These are phyloP conservation scores for Dendrophyllia cribrosa DNA, from an alignment of 64 coral and sea anemone genomes.

Conservation along the genomic window DNA sequence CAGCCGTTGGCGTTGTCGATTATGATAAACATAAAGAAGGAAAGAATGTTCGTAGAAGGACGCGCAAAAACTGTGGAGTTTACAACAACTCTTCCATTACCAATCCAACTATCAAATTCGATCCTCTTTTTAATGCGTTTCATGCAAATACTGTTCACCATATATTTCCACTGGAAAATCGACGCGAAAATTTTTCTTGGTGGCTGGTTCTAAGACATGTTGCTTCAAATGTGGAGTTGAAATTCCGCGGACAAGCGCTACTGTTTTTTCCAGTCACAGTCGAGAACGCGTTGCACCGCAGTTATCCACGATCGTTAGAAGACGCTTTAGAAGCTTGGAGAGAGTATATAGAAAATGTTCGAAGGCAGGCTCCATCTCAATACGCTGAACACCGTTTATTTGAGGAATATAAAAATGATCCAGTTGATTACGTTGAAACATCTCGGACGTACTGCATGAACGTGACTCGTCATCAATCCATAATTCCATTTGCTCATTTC, in stretches of 20 bases:
- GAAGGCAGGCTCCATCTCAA: background rate
- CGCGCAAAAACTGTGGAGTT: background rate
- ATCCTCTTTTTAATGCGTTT: constrained; percentile 25
- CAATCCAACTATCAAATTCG: background rate
- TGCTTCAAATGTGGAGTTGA: background rate
- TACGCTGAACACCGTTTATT: background rate
- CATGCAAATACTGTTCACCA: constrained; percentile 6
- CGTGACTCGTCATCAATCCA: background rate
- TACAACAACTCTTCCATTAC: background rate
- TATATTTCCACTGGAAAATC: constrained; percentile 1
- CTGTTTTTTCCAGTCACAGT: constrained; percentile 4
- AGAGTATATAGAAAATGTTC: background rate
- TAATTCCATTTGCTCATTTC: constrained; percentile 19
- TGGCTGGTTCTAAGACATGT: background rate
- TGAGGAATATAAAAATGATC: background rate
- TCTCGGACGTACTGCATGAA: constrained; percentile 26
- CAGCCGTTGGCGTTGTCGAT: constrained; percentile 9
- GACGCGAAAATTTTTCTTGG: background rate
- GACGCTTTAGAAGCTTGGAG: background rate
- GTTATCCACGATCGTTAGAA: background rate
- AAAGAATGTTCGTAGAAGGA: background rate
- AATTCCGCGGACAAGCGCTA: constrained; percentile 31
- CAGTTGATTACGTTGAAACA: background rate
- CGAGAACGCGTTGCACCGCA: background rate
- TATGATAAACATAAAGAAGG: background rate